Conservation (phyloP, 2,113 vertebrate species). For the Condylura cristata region DNA sequence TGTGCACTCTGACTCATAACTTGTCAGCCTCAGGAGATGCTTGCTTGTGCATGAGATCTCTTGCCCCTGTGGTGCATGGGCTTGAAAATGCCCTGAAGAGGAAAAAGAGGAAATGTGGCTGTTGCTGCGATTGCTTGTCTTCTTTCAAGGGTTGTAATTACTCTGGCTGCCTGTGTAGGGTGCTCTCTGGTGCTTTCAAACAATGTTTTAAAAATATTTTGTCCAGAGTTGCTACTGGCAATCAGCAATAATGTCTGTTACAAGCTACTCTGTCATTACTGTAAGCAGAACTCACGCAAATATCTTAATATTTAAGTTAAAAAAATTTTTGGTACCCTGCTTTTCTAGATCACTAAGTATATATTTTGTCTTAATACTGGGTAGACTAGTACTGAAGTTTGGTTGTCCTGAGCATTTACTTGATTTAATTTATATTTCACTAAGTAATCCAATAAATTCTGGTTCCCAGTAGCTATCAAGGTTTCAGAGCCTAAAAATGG, state of each 20-base stretch:
- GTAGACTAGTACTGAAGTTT: constrained; percentile 35
- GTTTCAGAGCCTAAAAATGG: constrained; percentile 33
- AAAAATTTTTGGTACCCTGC: neutral
- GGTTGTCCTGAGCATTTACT: constrained; percentile 38
- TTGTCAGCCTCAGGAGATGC: neutral
- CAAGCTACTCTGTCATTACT: neutral
- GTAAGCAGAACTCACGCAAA: constrained; percentile 16
- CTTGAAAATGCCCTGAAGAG: constrained; percentile 12
- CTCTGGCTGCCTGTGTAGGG: neutral
- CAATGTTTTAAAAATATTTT: neutral
- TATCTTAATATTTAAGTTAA: neutral
- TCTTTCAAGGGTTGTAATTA: neutral
- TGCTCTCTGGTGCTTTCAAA: neutral
- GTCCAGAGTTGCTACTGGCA: neutral
- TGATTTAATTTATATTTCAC: constrained; percentile 50
- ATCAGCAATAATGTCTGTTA: constrained; percentile 10
- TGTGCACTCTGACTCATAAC: neutral
- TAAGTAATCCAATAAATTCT: constrained; percentile 39
- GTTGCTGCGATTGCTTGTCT: neutral
- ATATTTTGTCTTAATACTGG: constrained; percentile 31
- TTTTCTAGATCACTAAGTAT: constrained; percentile 4
- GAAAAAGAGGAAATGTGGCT: neutral
- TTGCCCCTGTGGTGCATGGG: neutral
- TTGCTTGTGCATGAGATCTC: neutral
- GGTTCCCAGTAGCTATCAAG: neutral